These are phyloP conservation scores for Catharus bicknelli DNA, from an alignment of 2,113 vertebrate species.

Conservation along the genomic window DNA sequence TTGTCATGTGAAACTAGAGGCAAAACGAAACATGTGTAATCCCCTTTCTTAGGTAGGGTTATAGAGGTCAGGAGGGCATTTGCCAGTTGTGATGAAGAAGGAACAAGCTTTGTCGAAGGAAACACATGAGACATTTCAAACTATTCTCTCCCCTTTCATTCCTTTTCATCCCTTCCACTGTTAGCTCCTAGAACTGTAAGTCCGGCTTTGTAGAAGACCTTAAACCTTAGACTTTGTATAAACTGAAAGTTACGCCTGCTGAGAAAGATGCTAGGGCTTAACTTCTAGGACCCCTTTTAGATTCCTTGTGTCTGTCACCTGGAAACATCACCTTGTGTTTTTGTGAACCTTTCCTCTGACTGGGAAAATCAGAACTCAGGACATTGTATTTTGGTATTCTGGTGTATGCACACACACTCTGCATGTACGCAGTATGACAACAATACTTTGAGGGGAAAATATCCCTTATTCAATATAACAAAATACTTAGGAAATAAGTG, in stretches of 20 bases:
- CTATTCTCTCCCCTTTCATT: not conserved
- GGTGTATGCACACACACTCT: fast-evolving
- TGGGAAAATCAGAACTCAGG: not conserved
- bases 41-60: not conserved
- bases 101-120: not conserved
- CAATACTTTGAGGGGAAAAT: not conserved
- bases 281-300: not conserved
- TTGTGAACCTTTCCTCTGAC: not conserved
- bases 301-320: not conserved
- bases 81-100: not conserved
- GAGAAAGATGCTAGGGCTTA: not conserved
- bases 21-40: not conserved
- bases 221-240: not conserved
- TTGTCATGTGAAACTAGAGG: not conserved
- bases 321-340: not conserved
- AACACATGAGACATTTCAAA: not conserved
- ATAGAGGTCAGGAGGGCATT: not conserved
- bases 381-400: not conserved
- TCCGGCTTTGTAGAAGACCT: not conserved
- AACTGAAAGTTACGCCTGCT: not conserved
- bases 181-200: not conserved
- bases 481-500: not conserved
- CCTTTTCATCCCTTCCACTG: not conserved
- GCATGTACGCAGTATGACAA: not conserved
- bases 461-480: not conserved